phyloP scores from a whole-genome alignment of 2,888 invertebrate genomes.

The Limnephilus lunatus region DNA sequence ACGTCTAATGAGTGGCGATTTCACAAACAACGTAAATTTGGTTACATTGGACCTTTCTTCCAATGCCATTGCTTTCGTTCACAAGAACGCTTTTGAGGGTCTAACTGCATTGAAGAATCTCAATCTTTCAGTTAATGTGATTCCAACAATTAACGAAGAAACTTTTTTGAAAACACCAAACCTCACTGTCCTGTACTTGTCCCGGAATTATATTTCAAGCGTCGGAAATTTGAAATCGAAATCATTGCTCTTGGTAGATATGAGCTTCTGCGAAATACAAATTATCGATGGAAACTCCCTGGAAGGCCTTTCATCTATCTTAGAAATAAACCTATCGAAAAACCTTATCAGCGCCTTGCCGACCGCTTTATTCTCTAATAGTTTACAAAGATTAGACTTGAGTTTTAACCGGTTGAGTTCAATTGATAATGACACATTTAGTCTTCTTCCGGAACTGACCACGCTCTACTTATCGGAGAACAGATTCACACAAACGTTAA shows the following conservation, averaged over 20 bases:
- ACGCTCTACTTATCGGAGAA: slow-evolving; percentile 83
- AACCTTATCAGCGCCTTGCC: slow-evolving; percentile 82
- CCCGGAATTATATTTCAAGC: slow-evolving; percentile 80
- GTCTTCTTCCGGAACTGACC: slow-evolving; percentile 79
- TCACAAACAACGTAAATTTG: slow-evolving; percentile 79
- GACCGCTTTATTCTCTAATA: slow-evolving; percentile 78
- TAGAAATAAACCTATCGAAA: slow-evolving; percentile 80
- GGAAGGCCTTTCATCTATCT: slow-evolving; percentile 78
- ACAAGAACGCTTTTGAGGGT: slow-evolving; percentile 79
- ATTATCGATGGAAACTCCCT: slow-evolving; percentile 78
- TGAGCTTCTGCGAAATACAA: slow-evolving; percentile 83
- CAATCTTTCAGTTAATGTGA: slow-evolving; percentile 84
- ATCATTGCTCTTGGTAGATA: slow-evolving; percentile 78
- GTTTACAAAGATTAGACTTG: slow-evolving; percentile 79
- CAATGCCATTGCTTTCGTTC: slow-evolving; percentile 81
- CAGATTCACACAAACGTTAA: slow-evolving; percentile 81
- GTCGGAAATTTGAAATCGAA: slow-evolving; percentile 78
- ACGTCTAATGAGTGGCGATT: slow-evolving; percentile 78
- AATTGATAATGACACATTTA: slow-evolving; percentile 81
- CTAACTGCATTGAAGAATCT: slow-evolving; percentile 78
- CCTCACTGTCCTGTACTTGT: slow-evolving; percentile 80
- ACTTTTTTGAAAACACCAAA: slow-evolving; percentile 80
- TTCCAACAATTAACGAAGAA: slow-evolving; percentile 78
- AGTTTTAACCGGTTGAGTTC: slow-evolving; percentile 80
- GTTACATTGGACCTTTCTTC: slow-evolving; percentile 81